Evolutionary conservation across 2,888 invertebrate genomes (phyloP), one percentile per base, ranked within the genome.

Genomic region (Xestoiulus laeticollis): DNA sequence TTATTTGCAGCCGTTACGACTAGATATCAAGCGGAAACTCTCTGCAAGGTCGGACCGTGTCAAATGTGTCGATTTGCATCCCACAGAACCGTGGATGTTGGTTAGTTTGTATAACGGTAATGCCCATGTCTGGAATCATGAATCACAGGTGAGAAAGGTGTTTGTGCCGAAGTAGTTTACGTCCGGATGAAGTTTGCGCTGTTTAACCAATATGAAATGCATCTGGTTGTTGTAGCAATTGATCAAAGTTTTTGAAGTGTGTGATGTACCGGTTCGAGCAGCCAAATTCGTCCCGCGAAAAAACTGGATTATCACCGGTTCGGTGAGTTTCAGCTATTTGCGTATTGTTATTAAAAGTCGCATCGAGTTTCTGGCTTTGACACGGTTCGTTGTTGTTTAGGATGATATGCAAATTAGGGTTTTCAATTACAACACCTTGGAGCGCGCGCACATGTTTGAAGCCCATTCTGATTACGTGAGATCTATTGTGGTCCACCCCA

Each of bases 101-200:
- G 99, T 98, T 91, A 97, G 98, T 68, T 94, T 99, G 48, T 99
- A 99, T 94, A 99, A 98, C 93, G 99, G 99, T 90, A 97, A 99
- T 93, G 98, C 99, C 90, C 99, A 99, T 94, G 97, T 99, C 91
- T 99, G 99, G 99, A 99, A 99, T 92, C 96, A 97, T 93, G 99
- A 99, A 92, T 97, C 96, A 89, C 99, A 99, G 92, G 97, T 97
- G 22, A 83, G 83, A 83, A 12, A 19, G n/a, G n/a, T n/a, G n/a
- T n/a, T n/a, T 59, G 19, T 59, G 19, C 59, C 59, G 14, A n/a
- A n/a, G 14, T 59, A 16, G 59, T 16, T 19, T 16, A 19, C 59
- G 59, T 59, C 59, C 59, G 59, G 19, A 59, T 59, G 59, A 59
- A 59, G 19, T 59, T 16, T 16, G 16, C 19, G 14, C 59, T 14